phyloP scores from a whole-genome alignment of 2,797 vertebrate species.

The Gambusia yucatana region DNA sequence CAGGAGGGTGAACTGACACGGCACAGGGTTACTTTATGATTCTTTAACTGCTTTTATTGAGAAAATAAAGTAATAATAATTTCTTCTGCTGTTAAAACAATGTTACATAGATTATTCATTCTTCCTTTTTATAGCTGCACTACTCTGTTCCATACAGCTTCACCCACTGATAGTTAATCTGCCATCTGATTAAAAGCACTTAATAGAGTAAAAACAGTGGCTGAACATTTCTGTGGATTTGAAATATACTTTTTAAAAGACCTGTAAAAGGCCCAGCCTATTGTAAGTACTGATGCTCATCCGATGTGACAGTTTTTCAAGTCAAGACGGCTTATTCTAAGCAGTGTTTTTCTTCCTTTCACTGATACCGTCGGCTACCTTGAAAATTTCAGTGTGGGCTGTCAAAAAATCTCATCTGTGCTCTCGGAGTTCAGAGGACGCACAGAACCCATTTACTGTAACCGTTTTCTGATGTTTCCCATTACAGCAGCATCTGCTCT shows the following conservation, averaged over 20 bases:
- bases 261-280: slow-evolving; percentile 14
- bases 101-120: neutral
- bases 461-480: slow-evolving; percentile 35
- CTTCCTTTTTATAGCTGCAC: neutral
- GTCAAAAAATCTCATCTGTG: slow-evolving; percentile 1
- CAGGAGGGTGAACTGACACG: neutral
- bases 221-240: neutral
- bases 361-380: too few relatives aligned
- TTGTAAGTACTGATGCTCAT: slow-evolving; percentile 49
- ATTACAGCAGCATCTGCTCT: slow-evolving; percentile 14
- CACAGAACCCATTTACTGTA: slow-evolving; percentile 12
- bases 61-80: neutral
- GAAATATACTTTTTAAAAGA: neutral
- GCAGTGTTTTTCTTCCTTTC: neutral
- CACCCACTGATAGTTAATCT: neutral
- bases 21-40: neutral
- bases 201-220: neutral
- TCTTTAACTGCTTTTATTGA: neutral
- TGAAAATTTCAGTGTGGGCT: slow-evolving; percentile 2
- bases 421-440: slow-evolving; percentile 10
- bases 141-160: neutral
- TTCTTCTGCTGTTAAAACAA: neutral
- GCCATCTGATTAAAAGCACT: neutral
- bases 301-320: neutral
- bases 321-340: neutral